Percentiles rank a stretch among this genome's conserved stretches.
These are phyloP conservation scores for Monochamus saltuarius DNA, from an alignment of 1,140 invertebrate species.

Conservation along the genomic window DNA sequence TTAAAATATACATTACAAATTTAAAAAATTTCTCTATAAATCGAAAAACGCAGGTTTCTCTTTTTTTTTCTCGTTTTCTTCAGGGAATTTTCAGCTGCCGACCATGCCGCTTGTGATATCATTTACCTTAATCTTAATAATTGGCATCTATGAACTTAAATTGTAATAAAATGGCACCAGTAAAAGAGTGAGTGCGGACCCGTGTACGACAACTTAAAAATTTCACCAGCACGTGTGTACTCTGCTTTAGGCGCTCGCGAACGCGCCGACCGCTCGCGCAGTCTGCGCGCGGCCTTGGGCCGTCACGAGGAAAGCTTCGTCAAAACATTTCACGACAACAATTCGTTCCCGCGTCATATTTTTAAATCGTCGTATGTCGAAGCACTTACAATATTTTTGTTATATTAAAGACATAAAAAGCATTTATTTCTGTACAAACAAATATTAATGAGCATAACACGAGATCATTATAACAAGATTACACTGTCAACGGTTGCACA, in stretches of 20 bases:
- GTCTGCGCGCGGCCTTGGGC: no score
- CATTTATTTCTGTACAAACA: conserved; percentile 46
- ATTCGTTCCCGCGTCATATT: background rate
- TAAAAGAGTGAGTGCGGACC: conserved; percentile 5
- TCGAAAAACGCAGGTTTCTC: conserved; percentile 26
- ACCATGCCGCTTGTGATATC: conserved; percentile 16
- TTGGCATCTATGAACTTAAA: conserved; percentile 27
- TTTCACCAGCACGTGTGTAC: no score
- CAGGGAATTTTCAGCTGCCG: conserved; percentile 33
- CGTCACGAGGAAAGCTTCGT: no score
- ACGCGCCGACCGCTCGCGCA: background rate
- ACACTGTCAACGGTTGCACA: conserved; percentile 41
- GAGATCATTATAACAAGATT: conserved; percentile 46
- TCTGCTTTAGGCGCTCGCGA: no score
- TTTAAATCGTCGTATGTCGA: background rate
- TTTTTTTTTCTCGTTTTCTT: conserved; percentile 6
- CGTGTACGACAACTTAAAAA: no score
- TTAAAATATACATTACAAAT: conserved; percentile 33
- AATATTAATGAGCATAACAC: conserved; percentile 47
- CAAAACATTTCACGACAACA: no score
- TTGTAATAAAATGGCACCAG: conserved; percentile 31
- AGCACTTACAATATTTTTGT: conserved; percentile 17
- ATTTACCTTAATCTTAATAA: conserved; percentile 11
- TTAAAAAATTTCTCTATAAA: conserved; percentile 34
- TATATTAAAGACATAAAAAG: conserved; percentile 24